These are phyloP conservation scores for Glomeris marginata DNA, from an alignment of 2,888 invertebrate genomes.

Conservation along the genomic window DNA sequence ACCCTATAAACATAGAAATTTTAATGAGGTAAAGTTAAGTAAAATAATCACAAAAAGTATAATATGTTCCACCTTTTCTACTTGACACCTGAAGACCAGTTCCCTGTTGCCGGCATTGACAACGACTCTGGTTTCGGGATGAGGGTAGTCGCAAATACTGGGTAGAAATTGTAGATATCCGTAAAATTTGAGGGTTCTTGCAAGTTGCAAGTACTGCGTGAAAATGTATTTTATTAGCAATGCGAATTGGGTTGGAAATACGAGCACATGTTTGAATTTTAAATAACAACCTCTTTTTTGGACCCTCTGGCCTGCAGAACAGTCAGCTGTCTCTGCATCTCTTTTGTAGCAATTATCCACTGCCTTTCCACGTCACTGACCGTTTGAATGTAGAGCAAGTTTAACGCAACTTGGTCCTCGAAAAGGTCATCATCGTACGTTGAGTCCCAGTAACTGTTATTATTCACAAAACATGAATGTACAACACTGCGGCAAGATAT, in stretches of 20 bases:
- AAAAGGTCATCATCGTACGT: slow-evolving; percentile 67
- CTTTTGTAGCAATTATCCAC: slow-evolving; percentile 62
- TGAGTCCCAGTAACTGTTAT: slow-evolving; percentile 86
- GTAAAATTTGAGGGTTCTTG: slow-evolving; percentile 69
- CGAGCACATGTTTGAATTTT: neutral
- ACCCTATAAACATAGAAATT: slow-evolving; percentile 12
- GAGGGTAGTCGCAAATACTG: slow-evolving; percentile 61
- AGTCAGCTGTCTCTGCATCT: slow-evolving; percentile 49
- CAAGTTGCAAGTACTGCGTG: slow-evolving; percentile 67
- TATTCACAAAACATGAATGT: too few species aligned
- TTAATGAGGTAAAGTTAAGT: neutral
- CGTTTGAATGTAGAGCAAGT: slow-evolving; percentile 74
- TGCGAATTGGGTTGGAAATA: neutral
- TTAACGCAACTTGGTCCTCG: slow-evolving; percentile 63
- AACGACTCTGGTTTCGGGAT: slow-evolving; percentile 46
- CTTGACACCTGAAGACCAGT: slow-evolving; percentile 47
- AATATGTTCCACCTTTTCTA: slow-evolving; percentile 23
- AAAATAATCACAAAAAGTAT: slow-evolving; percentile 2
- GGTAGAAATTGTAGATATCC: slow-evolving; percentile 69
- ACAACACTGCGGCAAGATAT: too few species aligned
- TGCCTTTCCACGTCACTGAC: slow-evolving; percentile 71
- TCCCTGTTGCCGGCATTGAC: slow-evolving; percentile 78
- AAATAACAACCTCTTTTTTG: slow-evolving; percentile 52
- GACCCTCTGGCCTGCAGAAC: slow-evolving; percentile 58
- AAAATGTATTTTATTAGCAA: slow-evolving; percentile 5